A percentile compares a stretch with the other conserved stretches of the same genome.
These are phyloP conservation scores for Poeciliopsis gracilis DNA, from an alignment of 2,797 vertebrate genomes.

Conservation along the genomic window DNA sequence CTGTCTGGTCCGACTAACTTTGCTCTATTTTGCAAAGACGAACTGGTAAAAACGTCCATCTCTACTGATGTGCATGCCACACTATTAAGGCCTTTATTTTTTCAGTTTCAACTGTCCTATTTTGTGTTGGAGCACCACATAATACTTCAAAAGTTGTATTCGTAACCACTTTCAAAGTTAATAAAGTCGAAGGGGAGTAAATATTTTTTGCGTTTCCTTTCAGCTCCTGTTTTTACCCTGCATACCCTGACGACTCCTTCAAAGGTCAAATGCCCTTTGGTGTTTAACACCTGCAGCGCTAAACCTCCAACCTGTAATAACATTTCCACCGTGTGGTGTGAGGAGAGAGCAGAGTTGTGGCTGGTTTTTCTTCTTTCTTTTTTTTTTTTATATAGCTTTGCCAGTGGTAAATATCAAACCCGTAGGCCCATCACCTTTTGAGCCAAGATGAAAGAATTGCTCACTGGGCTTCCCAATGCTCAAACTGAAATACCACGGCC, in stretches of 20 bases:
- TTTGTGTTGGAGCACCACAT: not conserved
- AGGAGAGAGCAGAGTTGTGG: slow-evolving; percentile 37
- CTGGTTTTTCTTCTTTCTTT: slow-evolving; percentile 28
- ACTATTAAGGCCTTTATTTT: not conserved
- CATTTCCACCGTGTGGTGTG: slow-evolving; percentile 20
- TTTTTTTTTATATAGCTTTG: slow-evolving; percentile 32
- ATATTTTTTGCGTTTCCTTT: slow-evolving; percentile 2
- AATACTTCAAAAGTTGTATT: not conserved
- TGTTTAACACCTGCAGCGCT: slow-evolving; percentile 25
- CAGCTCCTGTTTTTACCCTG: slow-evolving; percentile 2
- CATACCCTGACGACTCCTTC: slow-evolving; percentile 8
- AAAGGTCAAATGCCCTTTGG: not conserved
- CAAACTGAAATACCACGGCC: slow-evolving; percentile 69
- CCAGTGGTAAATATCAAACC: slow-evolving; percentile 70
- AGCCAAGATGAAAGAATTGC: slow-evolving; percentile 65
- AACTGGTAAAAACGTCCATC: not conserved
- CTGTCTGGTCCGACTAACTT: not conserved
- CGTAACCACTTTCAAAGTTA: not conserved
- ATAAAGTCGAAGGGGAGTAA: not conserved
- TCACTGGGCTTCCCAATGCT: slow-evolving; percentile 58
- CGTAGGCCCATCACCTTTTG: slow-evolving; percentile 39
- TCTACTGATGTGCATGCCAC: not conserved
- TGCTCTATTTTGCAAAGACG: not conserved
- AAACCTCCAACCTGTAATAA: slow-evolving; percentile 27
- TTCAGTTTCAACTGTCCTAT: not conserved